Percentiles rank a stretch among this genome's conserved stretches.
Conservation (phyloP, 2,113 vertebrate genomes). For the Chiloscyllium plagiosum region DNA sequence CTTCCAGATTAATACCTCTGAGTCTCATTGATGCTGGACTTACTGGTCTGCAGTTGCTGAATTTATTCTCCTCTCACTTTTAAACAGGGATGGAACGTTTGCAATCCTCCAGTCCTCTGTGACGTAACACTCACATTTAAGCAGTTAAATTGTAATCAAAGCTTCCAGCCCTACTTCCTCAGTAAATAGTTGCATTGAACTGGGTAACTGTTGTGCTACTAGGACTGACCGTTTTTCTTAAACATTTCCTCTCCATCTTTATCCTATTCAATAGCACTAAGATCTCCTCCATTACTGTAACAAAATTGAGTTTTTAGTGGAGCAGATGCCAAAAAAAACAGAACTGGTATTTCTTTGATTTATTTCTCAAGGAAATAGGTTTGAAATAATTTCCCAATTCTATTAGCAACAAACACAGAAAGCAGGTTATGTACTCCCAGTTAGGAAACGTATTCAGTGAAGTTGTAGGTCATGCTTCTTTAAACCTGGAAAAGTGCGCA, state of each 20-base stretch:
- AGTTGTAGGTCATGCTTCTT: not conserved
- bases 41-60: not conserved
- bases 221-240: not conserved
- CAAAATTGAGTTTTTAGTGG: not conserved
- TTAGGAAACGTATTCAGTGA: not conserved
- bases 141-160: not conserved
- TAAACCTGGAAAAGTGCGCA: not conserved
- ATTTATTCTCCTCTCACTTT: not conserved
- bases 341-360: not conserved
- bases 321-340: not conserved
- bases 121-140: not conserved
- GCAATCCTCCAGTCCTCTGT: not conserved
- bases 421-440: not conserved
- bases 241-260: not conserved
- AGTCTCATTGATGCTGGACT: not conserved
- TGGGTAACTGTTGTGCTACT: not conserved
- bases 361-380: not conserved
- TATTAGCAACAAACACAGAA: not conserved
- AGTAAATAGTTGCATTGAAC: not conserved
- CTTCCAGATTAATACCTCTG: not conserved
- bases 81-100: not conserved
- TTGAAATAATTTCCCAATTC: not conserved
- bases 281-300: not conserved
- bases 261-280: not conserved
- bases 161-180: not conserved